Conservation (phyloP, 1,140 invertebrate species). For the Cydia pomonella region DNA sequence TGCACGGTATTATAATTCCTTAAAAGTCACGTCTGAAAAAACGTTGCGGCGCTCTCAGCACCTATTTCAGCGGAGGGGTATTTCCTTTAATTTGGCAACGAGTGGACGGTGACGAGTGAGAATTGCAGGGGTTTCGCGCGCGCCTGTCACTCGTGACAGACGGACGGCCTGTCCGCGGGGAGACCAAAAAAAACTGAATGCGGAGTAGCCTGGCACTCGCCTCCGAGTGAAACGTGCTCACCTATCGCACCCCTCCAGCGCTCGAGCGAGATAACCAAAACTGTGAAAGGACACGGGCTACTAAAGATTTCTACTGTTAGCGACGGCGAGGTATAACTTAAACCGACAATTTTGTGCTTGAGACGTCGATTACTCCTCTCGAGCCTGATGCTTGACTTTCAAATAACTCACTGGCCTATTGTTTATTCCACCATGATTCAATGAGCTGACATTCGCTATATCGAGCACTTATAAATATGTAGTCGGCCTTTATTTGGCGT, state of each 20-base stretch:
- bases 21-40: constrained; percentile 42
- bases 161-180: constrained; percentile 57
- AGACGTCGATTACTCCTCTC: constrained; percentile 67
- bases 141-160: constrained; percentile 62
- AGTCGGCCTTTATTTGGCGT: constrained; percentile 59
- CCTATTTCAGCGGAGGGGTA: constrained; percentile 56
- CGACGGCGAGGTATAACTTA: constrained; percentile 55
- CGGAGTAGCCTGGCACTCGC: constrained; percentile 52
- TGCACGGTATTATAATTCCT: constrained; percentile 47
- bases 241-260: constrained; percentile 40
- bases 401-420: constrained; percentile 63
- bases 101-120: constrained; percentile 65
- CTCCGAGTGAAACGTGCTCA: constrained; percentile 46
- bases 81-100: constrained; percentile 71
- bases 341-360: constrained; percentile 65
- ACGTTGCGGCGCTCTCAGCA: constrained; percentile 44
- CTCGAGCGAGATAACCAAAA: constrained; percentile 47
- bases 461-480: constrained; percentile 69
- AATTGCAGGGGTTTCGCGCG: constrained; percentile 57
- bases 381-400: constrained; percentile 66
- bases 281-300: constrained; percentile 50
- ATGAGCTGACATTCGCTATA: constrained; percentile 57
- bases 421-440: constrained; percentile 60
- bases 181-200: constrained; percentile 58
- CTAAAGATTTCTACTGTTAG: constrained; percentile 48